Base-by-base conservation (phyloP, 2,888 invertebrate genomes). In the Crepidodera aurea region DNA sequence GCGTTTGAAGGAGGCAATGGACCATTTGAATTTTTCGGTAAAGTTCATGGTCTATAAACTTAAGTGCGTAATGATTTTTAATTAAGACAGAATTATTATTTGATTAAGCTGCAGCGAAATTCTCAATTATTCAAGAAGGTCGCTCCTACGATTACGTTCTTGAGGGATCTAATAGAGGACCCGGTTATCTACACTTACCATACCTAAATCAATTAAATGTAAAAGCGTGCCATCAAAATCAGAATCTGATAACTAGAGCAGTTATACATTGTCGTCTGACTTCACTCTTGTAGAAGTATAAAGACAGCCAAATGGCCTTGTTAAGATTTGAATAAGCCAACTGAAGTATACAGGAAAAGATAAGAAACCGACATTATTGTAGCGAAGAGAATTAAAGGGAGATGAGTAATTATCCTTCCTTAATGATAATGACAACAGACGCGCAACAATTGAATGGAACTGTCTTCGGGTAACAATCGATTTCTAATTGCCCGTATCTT, bases 341-440 rank as follows among this genome's bases (percentile, higher is more conserved):
- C 44, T 65, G 64, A 62, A 66, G 67, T 68, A 66, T 66, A 56
- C 59, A 37, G 59, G 61, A 62, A 59, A 37, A 51, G 67, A 69
- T 70, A 70, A 71, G 70, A 69, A 70, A 71, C 66, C 61, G 58
- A 44, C 57, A 54, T 65, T 66, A 69, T 63, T 68, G 68, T 68
- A 64, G 51, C 60, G 54, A 50, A 62, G 54, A 61, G 50, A 6
- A 32, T 39, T 42, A 58, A 56, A 59, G 32, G 46, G 62, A 62
- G 67, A 69, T 64, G 66, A 64, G 64, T 69, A 71, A 72, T 72
- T 72, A 67, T 68, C 69, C 65, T 62, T 64, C 13, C 63, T 69
- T 70, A 71, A 72, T 66, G 70, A 73, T 70, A 69, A 70, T 72
- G 73, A 71, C 71, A 71, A 65, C 66, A 69, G 70, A 71, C 64